These are phyloP conservation scores for Telmatochromis sp. DNA, from an alignment of 2,113 vertebrate species.

Conservation along the genomic window DNA sequence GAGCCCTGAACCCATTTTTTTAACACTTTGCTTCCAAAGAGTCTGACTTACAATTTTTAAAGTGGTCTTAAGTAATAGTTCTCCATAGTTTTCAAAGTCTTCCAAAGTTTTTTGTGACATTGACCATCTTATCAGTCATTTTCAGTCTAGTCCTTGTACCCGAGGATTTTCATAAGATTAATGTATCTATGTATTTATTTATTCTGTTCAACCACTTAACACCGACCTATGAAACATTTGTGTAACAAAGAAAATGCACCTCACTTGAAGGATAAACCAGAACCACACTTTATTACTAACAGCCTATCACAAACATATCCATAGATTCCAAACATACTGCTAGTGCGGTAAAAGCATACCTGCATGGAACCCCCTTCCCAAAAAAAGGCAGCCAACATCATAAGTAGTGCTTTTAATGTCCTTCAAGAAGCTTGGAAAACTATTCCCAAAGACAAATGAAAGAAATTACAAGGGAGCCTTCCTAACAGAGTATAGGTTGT, in stretches of 20 bases:
- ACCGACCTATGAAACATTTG: neutral
- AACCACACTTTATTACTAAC: neutral
- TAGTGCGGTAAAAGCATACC: neutral
- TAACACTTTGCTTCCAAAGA: neutral
- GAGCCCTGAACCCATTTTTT: neutral
- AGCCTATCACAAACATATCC: neutral
- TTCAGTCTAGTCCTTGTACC: neutral
- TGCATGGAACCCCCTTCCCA: rapidly evolving
- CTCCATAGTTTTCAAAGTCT: no score
- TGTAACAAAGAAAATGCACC: neutral
- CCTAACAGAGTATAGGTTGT: neutral
- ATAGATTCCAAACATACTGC: neutral
- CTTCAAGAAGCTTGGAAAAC: neutral
- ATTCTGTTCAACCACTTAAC: neutral
- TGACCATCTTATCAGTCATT: neutral
- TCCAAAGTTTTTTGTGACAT: neutral
- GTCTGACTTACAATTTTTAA: neutral
- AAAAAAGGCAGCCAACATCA: neutral
- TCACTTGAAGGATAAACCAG: neutral
- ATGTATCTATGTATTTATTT: neutral
- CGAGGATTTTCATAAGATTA: rapidly evolving
- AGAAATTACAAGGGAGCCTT: neutral
- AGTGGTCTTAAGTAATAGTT: no score
- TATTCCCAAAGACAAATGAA: neutral
- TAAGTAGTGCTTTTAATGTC: neutral